A percentile compares a stretch with the other conserved stretches of the same genome.
Evolutionary conservation across 2,888 invertebrate genomes (phyloP).

Genomic region (Pachliopta kotzebuea): DNA sequence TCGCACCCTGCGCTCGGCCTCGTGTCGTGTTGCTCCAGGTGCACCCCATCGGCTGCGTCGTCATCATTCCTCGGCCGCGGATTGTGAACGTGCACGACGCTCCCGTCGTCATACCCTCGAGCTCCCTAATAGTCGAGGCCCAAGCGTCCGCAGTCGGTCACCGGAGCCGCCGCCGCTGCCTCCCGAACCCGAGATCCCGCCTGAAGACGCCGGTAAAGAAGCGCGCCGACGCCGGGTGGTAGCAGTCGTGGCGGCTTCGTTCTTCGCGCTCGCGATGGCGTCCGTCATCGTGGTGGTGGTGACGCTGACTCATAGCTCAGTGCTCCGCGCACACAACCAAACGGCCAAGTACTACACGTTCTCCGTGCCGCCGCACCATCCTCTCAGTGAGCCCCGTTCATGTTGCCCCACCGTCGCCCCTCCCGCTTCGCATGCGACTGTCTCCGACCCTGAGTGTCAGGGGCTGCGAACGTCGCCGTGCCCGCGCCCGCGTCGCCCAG

Average conservation of each 20-base stretch:
- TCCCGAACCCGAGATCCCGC: constrained; percentile 65
- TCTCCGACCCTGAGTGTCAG: constrained; percentile 77
- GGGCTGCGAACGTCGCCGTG: constrained; percentile 77
- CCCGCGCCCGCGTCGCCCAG: constrained; percentile 42
- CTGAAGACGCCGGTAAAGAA: constrained; percentile 82
- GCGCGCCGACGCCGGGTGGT: constrained; percentile 85
- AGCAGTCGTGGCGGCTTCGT: constrained; percentile 85
- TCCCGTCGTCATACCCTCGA: constrained; percentile 70
- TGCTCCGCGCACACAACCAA: constrained; percentile 82
- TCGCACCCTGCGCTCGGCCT: constrained; percentile 73
- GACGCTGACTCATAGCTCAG: constrained; percentile 87
- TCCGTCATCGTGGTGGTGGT: constrained; percentile 89
- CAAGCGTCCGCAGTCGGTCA: constrained; percentile 70
- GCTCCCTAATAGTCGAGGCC: constrained; percentile 68
- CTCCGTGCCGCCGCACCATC: constrained; percentile 82
- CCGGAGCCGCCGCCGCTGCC: constrained; percentile 62
- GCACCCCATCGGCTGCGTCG: constrained; percentile 72
- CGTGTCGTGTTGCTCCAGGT: constrained; percentile 70
- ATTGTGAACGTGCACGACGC: constrained; percentile 73
- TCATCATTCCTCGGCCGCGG: constrained; percentile 74
- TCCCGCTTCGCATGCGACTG: constrained; percentile 80
- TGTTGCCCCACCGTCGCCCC: constrained; percentile 80
- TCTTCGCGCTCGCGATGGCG: constrained; percentile 86
- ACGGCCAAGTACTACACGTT: constrained; percentile 84
- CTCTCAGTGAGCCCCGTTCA: constrained; percentile 81